Conservation (phyloP, 2,888 invertebrate species). For the Leucophenga montana region DNA sequence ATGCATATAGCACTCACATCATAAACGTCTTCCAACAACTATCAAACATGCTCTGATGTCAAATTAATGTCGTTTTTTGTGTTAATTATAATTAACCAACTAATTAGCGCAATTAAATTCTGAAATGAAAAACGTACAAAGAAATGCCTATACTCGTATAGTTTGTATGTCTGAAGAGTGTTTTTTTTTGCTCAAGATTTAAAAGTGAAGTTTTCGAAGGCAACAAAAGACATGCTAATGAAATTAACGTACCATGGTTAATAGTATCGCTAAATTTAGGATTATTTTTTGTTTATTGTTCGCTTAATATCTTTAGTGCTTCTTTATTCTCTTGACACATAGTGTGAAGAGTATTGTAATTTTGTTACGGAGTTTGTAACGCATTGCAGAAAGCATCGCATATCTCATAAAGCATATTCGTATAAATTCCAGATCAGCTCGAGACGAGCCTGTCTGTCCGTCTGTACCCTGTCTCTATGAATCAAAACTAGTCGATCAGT, state of each 20-base stretch:
- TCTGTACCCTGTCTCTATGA: too few relatives aligned
- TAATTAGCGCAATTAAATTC: slow-evolving; percentile 62
- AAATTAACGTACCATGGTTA: slow-evolving; percentile 64
- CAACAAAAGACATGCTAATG: slow-evolving; percentile 54
- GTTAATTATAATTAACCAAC: slow-evolving; percentile 45
- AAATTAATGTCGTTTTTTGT: slow-evolving; percentile 5
- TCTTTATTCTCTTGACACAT: too few relatives aligned
- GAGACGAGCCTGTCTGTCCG: too few relatives aligned
- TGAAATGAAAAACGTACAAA: slow-evolving; percentile 39
- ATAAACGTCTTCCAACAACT: background rate
- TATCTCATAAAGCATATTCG: too few relatives aligned
- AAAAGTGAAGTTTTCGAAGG: slow-evolving; percentile 19
- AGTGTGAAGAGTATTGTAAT: too few relatives aligned
- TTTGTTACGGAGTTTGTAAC: too few relatives aligned
- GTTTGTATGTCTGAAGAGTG: background rate
- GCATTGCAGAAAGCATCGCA: too few relatives aligned
- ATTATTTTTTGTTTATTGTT: slow-evolving; percentile 47
- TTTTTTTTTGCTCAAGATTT: background rate
- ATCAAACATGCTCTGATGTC: slow-evolving; percentile 2
- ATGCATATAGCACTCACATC: too few relatives aligned
- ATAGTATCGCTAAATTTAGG: slow-evolving; percentile 62
- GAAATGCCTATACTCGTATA: background rate
- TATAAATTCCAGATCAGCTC: too few relatives aligned
- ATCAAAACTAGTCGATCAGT: too few relatives aligned
- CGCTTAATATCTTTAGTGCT: background rate